A percentile compares a stretch with the other conserved stretches of the same genome.
phyloP scores from a whole-genome alignment of 2,888 invertebrate species.

The Polydrusus tereticollis region DNA sequence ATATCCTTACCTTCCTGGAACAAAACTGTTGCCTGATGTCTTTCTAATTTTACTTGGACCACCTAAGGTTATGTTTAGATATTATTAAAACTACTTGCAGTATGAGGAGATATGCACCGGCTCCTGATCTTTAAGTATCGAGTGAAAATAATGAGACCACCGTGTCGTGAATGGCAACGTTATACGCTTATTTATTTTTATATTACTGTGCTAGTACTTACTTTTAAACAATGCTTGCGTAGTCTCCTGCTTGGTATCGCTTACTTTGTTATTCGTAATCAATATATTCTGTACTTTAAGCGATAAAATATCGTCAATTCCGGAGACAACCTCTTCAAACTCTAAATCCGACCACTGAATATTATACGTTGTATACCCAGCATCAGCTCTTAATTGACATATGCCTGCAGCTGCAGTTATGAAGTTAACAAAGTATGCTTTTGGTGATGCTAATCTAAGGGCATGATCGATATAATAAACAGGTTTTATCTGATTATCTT shows the following conservation, averaged over 20 bases:
- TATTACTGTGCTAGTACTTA: too few relatives aligned
- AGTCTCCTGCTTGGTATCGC: constrained; percentile 59
- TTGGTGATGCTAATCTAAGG: constrained; percentile 61
- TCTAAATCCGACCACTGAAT: constrained; percentile 60
- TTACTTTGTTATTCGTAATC: constrained; percentile 59
- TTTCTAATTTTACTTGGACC: too few relatives aligned
- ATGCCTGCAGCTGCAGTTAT: constrained; percentile 59
- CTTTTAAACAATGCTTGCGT: constrained; percentile 63
- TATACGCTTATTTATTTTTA: too few relatives aligned
- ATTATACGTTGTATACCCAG: constrained; percentile 62
- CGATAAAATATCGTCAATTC: constrained; percentile 61
- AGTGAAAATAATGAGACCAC: too few relatives aligned
- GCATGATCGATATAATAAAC: constrained; percentile 62
- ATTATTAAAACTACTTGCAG: too few relatives aligned
- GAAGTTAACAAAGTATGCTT: constrained; percentile 63
- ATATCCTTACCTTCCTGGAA: too few relatives aligned
- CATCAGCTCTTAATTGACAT: constrained; percentile 59
- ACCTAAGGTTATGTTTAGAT: too few relatives aligned
- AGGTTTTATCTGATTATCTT: constrained; percentile 59
- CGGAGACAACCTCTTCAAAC: constrained; percentile 58
- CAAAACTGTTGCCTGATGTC: too few relatives aligned
- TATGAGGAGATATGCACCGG: too few relatives aligned
- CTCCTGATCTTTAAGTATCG: too few relatives aligned
- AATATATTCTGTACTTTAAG: constrained; percentile 58
- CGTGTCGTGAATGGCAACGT: too few relatives aligned